A percentile compares a stretch with the other conserved stretches of the same genome.
Evolutionary conservation across 2,113 vertebrate genomes (phyloP).

Genomic region (Nannobrachium achirus): DNA sequence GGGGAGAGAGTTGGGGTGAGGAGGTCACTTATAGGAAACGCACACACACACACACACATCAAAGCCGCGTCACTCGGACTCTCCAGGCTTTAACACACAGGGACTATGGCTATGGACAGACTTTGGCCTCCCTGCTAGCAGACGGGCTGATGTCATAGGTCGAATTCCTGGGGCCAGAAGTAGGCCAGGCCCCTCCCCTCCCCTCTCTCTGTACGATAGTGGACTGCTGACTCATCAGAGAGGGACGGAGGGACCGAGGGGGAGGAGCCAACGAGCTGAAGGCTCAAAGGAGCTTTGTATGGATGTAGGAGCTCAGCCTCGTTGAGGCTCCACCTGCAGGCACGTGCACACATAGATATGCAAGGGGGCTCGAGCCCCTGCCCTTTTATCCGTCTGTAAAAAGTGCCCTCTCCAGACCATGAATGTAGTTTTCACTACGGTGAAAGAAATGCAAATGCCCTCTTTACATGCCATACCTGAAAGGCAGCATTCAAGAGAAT

Average conservation of each 20-base stretch:
- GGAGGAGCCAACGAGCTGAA: conserved; percentile 57
- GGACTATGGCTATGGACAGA: conserved; percentile 64
- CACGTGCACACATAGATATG: too few species aligned
- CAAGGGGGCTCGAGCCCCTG: too few species aligned
- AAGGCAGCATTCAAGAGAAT: too few species aligned
- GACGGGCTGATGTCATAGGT: conserved; percentile 81
- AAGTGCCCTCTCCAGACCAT: too few species aligned
- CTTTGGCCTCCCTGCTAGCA: conserved; percentile 76
- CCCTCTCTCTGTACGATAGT: conserved; percentile 63
- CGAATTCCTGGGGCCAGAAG: conserved; percentile 78
- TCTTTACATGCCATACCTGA: too few species aligned
- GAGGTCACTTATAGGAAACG: conserved; percentile 44
- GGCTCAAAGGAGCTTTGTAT: conserved; percentile 75
- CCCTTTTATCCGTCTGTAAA: too few species aligned
- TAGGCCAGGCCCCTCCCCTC: conserved; percentile 71
- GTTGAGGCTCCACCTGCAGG: too few species aligned
- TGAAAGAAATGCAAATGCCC: too few species aligned
- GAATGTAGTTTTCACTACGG: too few species aligned
- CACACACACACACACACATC: conserved; percentile 43
- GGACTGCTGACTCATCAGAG: conserved; percentile 83
- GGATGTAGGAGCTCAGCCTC: conserved; percentile 55
- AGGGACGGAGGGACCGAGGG: conserved; percentile 57
- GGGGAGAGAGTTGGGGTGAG: too few species aligned
- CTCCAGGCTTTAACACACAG: conserved; percentile 50
- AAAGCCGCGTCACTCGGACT: conserved; percentile 67